A percentile compares a stretch with the other conserved stretches of the same genome.
These are phyloP conservation scores for Peromyscus maniculatus DNA, from an alignment of 2,113 vertebrate genomes.

Conservation along the genomic window DNA sequence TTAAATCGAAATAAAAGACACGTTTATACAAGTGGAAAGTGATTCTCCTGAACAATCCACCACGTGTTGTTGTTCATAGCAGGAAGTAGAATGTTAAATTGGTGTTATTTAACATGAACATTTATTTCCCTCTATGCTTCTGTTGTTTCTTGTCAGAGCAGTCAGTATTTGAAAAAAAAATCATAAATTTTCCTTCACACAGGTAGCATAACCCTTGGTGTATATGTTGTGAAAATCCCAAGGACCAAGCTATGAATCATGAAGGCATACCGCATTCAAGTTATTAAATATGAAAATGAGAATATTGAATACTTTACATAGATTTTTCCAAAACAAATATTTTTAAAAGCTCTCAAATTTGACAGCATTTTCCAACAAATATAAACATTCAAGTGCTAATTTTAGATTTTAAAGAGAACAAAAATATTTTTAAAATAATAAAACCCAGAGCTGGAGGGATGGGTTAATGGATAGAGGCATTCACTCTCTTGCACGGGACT, in stretches of 20 bases:
- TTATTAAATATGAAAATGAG: conserved; percentile 32
- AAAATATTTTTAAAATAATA: conserved; percentile 33
- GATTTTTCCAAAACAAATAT: conserved; percentile 1
- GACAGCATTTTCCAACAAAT: conserved; percentile 12
- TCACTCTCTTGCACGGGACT: background rate
- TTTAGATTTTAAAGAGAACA: conserved; percentile 5
- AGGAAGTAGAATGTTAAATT: background rate
- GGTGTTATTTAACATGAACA: background rate
- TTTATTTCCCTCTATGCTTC: conserved; percentile 18
- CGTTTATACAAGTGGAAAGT: conserved; percentile 12
- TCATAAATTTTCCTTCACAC: background rate
- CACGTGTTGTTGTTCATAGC: background rate
- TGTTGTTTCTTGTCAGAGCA: background rate
- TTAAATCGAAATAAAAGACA: conserved; percentile 48
- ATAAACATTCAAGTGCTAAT: background rate
- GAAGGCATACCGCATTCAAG: conserved; percentile 8
- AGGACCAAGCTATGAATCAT: background rate
- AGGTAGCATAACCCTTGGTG: background rate
- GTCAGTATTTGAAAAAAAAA: background rate
- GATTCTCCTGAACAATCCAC: background rate
- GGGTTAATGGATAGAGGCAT: too few relatives aligned
- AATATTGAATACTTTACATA: background rate
- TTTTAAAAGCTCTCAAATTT: conserved; percentile 30
- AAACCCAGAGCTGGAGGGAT: background rate
- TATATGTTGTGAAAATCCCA: conserved; percentile 13